Base-by-base conservation (phyloP, 2,797 vertebrate species). In the Scleropages formosus region DNA sequence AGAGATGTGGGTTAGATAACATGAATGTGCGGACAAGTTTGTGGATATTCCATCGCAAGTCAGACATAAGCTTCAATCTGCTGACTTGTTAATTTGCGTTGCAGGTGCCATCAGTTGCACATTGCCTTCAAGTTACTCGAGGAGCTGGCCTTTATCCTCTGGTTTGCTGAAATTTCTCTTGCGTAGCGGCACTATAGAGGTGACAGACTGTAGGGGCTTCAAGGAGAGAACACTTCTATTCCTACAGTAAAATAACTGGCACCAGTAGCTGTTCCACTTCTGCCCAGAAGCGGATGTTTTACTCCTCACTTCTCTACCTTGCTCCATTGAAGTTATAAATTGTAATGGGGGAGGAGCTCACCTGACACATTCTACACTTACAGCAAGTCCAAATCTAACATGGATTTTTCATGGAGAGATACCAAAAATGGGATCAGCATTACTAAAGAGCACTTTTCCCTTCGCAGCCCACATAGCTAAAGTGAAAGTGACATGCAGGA, bases 151-250 rank as follows among this genome's bases (percentile, higher is more conserved):
- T 53, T 58, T 58, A 58, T 71, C n/a, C 9, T n/a, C 11, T 12
- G 24, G 26, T 70, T 51, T 31, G 68, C 68, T 18, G 51, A 72
- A 59, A 8, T 49, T 22, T 69, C 67, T 51, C 49, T 51, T 69
- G 69, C 26, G 26, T 67, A 69, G 69, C 67, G 46, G 51, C 24
- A 53, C 53, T 53, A 68, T 13, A 24, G 31, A 39, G 31, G 31
- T 39, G 31, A 39, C 2, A 39, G 44, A 69, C 22, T 53, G 13
- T 53, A 53, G n/a, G 26, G 47, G n/a, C 51, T 47, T 49, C 65
- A 67, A 22, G 66, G 66, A 31, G 66, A 68, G 66, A 69, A 8
- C 49, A 26, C 47, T 46, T 9, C 69, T 8, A 49, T 69, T 46
- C 47, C 20, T 51, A 67, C 24, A 69, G 22, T 20, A 20, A 69